Conservation (phyloP, 2,797 vertebrate species). For the Trichosurus vulpecula region DNA sequence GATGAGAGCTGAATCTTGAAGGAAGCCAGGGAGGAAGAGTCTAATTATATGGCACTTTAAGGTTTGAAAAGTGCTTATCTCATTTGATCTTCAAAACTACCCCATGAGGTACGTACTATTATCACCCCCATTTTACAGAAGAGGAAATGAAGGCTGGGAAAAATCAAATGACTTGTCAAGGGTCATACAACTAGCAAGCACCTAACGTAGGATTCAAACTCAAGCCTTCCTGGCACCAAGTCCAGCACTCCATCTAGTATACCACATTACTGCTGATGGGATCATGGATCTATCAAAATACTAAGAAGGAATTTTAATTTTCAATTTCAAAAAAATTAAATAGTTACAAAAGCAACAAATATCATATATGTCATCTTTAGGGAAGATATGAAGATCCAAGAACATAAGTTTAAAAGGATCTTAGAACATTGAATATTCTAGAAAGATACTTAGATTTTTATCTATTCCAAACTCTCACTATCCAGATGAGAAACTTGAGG, state of each 20-base stretch:
- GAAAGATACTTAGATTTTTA: background rate
- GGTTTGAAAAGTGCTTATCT: background rate
- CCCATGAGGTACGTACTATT: background rate
- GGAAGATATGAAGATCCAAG: background rate
- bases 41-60: background rate
- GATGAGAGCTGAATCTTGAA: background rate
- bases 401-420: background rate
- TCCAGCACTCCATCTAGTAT: background rate
- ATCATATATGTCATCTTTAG: background rate
- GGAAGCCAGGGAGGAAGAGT: background rate
- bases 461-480: background rate
- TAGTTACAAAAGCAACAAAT: background rate
- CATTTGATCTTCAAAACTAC: background rate
- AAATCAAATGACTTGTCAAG: background rate
- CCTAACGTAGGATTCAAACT: background rate
- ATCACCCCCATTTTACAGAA: background rate
- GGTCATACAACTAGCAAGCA: background rate
- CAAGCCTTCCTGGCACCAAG: background rate
- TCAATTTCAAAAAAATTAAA: background rate
- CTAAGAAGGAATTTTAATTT: background rate
- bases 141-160: background rate
- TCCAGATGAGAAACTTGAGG: background rate
- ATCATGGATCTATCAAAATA: background rate
- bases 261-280: background rate
- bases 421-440: background rate